Evolutionary conservation across 2,113 vertebrate species (phyloP).

Genomic region (Corvus hawaiiensis): DNA sequence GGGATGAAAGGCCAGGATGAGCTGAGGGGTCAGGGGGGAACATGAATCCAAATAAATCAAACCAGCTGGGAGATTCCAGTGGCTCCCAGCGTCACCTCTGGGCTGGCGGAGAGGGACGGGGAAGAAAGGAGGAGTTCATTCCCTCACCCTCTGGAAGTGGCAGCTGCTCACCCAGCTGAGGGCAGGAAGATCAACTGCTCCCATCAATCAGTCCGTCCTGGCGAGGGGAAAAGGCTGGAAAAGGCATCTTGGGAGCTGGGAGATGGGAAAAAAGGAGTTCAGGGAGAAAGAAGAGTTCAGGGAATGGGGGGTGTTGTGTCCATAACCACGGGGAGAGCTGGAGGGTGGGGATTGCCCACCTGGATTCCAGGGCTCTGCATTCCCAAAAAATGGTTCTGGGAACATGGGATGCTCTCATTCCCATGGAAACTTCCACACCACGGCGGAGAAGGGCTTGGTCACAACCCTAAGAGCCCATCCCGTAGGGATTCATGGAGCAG

Average conservation of each 20-base stretch:
- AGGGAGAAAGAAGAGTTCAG: background rate
- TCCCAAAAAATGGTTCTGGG: background rate
- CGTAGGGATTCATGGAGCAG: rapidly evolving
- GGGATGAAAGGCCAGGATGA: constrained; percentile 42
- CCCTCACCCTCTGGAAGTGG: background rate
- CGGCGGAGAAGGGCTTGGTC: background rate
- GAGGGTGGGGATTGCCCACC: background rate
- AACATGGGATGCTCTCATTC: background rate
- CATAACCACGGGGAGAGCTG: rapidly evolving
- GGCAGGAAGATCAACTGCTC: background rate
- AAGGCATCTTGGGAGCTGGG: rapidly evolving
- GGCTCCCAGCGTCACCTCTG: background rate
- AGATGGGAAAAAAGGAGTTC: background rate
- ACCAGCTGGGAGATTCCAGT: constrained; percentile 13
- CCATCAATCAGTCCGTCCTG: background rate
- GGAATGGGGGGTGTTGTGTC: background rate
- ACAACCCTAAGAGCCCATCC: background rate
- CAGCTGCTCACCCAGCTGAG: constrained; percentile 10
- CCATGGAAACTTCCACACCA: background rate
- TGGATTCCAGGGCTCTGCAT: background rate
- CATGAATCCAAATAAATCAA: constrained; percentile 42
- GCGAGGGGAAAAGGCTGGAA: background rate
- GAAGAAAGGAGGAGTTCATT: background rate
- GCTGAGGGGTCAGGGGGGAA: constrained; percentile 13
- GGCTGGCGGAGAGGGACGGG: background rate